Base-by-base conservation (phyloP, 2,797 vertebrate species). In the Vireo griseus region DNA sequence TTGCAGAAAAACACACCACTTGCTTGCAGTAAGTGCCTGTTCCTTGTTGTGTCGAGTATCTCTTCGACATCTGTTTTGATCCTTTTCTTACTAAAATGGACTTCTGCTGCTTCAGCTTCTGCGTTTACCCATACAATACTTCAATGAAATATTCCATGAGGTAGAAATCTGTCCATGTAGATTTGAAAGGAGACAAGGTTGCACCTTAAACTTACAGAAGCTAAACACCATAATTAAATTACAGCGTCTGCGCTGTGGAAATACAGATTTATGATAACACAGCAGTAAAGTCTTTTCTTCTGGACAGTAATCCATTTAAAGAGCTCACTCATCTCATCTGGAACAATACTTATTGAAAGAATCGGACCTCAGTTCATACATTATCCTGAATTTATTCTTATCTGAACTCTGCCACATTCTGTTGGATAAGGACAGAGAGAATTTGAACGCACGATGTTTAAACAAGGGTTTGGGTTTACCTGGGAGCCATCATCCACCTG, bases 181-280 rank as follows among this genome's bases (percentile, higher is more conserved):
- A 81, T 87, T 63, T 78, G 75, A 87, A 78, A 96, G 61, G 62
- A 92, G 65, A 83, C 21, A 33, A 82, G 50, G 68, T 54, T 90
- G 65, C 29, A 80, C 57, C 84, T 87, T 52, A 54, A 68, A 50
- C 74, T n/a, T 87, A 21, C 4, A 86, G 88, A 75, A 86, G 69
- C 76, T 91, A 89, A 92, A 83, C 72, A 69, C 24, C 35, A 20
- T 90, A 92, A 85, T 91, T 83, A 91, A 95, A 95, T 93, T 82
- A 74, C 33, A 68, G 14, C 16, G 1, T 71, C 44, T 52, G 75
- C 91, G 84, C 72, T 0, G 17, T 58, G 58, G 72, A 90, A 95
- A 63, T 87, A 85, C 5, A 75, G 88, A 89, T 96, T 92, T 93
- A 86, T 89, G 61, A 55, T 92, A 93, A 80, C 39, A 57, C 52